Evolutionary conservation across 2,113 vertebrate genomes (phyloP), one percentile per base, ranked within the genome.

Genomic region (Rhodinocichla rosea): DNA sequence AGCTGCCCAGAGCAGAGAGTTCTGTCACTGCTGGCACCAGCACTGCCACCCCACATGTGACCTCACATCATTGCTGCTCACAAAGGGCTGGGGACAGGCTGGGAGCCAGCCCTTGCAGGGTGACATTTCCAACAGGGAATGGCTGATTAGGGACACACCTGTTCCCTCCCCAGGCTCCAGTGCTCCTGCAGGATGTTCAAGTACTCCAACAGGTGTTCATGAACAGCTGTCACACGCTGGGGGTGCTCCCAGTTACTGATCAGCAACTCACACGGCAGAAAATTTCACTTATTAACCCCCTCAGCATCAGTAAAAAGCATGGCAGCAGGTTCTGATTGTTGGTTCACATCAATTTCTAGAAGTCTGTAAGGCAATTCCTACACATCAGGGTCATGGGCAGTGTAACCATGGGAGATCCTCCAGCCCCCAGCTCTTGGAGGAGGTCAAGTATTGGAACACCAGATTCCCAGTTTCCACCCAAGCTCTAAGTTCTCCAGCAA

Each of bases 121-220:
- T 1, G 20, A 56, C n/a, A 27, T 6, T 64, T 28, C 59, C 77
- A 56, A 0, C 19, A 10, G 3, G 4, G 59, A 56, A 42, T 3
- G 52, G 74, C 45, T 70, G n/a, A 4, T 1, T 2, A 2, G 19
- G 79, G 79, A 53, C 85, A 56, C 33, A 28, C 59, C 60, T 40
- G 35, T 5, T 7, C 6, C 27, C 35, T 65, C 52, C n/a, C 9
- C 23, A 15, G 19, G 14, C 32, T 32, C 40, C 9, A 7, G 15
- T 0, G 30, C 4, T 40, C 69, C 81, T 4, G n/a, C 2, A 42
- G 49, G 6, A 13, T 0, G 0, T 1, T 4, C n/a, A 30, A 24
- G 2, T 1, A 19, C 28, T 24, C 49, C 11, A 39, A 33, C 6
- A 20, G 26, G 35, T 11, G 44, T 14, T 18, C 14, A 57, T 5